Evolutionary conservation across 2,113 vertebrate genomes (phyloP).

Genomic region (Planiliza haematocheilus): DNA sequence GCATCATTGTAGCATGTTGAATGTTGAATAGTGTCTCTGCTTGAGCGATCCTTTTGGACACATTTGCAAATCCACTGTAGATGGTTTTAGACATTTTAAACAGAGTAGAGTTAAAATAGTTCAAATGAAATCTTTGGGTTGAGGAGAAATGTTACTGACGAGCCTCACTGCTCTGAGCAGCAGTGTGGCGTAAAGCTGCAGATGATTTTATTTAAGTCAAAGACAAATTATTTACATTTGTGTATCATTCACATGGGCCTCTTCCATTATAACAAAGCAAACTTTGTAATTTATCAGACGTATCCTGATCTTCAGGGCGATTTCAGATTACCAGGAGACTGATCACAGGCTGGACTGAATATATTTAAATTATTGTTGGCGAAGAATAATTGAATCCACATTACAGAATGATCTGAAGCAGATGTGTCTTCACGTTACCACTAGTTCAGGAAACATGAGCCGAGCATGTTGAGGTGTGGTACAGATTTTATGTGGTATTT

Average conservation of each 20-base stretch:
- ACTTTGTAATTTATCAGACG: neutral
- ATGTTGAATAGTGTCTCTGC: too few relatives aligned
- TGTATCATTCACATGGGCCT: neutral
- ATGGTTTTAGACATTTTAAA: too few relatives aligned
- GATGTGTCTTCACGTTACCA: slow-evolving; percentile 4
- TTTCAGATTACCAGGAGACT: neutral
- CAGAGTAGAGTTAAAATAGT: too few relatives aligned
- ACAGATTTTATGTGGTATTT: neutral
- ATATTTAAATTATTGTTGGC: slow-evolving; percentile 7
- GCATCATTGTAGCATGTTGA: too few relatives aligned
- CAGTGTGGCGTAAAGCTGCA: too few relatives aligned
- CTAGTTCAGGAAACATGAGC: slow-evolving; percentile 1
- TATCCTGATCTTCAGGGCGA: neutral
- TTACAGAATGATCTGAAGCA: neutral
- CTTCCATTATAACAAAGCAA: neutral
- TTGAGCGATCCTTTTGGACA: too few relatives aligned
- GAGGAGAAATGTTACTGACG: too few relatives aligned
- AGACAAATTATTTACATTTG: too few relatives aligned
- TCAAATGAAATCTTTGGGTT: too few relatives aligned
- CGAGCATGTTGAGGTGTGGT: neutral
- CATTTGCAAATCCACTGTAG: too few relatives aligned
- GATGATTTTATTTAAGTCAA: too few relatives aligned
- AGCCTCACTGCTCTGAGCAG: too few relatives aligned
- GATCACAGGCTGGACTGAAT: neutral
- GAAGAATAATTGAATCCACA: slow-evolving; percentile 23